phyloP scores from a whole-genome alignment of 2,888 invertebrate species.

The Pseudococcus jackbeardsleyi region DNA sequence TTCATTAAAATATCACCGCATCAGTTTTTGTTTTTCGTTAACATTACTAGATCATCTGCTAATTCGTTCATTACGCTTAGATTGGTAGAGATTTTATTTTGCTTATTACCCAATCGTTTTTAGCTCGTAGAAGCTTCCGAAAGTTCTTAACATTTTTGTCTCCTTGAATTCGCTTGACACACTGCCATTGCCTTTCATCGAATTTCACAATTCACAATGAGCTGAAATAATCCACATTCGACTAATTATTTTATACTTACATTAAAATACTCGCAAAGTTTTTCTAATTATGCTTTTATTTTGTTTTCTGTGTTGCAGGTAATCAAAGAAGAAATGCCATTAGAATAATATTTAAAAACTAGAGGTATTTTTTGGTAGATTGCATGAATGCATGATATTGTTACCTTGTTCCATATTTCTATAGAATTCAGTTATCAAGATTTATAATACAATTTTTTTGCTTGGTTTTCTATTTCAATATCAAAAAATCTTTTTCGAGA shows the following conservation, averaged over 20 bases:
- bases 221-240: neutral
- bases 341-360: constrained; percentile 39
- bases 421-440: neutral
- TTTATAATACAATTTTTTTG: neutral
- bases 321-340: constrained; percentile 68
- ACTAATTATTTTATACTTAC: neutral
- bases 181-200: neutral
- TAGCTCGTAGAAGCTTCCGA: neutral
- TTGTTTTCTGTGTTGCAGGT: constrained; percentile 67
- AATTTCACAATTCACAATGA: neutral
- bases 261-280: neutral
- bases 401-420: constrained; percentile 30
- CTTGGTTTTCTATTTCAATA: neutral
- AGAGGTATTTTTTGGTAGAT: neutral
- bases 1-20: no score
- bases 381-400: neutral
- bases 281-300: neutral
- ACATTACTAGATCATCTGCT: neutral
- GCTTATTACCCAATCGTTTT: neutral
- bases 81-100: constrained; percentile 50
- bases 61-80: neutral
- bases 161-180: neutral
- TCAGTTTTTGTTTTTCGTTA: neutral
- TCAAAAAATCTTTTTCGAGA: no score
- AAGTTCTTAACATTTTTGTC: neutral